Base-by-base conservation (phyloP, 1,140 invertebrate species). In the Saccostrea echinata region DNA sequence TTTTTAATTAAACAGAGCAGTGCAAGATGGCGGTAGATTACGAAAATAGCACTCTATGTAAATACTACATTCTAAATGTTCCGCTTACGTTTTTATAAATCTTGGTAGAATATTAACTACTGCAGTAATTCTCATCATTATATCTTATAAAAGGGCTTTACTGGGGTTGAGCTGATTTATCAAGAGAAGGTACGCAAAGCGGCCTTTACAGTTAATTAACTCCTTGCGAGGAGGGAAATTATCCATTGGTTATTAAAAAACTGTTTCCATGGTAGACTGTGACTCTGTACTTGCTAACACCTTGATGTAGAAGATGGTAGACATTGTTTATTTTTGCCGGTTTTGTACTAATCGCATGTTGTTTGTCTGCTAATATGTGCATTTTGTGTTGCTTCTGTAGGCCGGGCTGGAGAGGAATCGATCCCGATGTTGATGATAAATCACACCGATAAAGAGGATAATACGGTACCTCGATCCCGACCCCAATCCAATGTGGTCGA, bases 341-440 rank as follows among this genome's bases (percentile, higher is more conserved):
- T 76, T 76, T 53, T 24, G 33, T 82, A 82, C 57, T 88, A 84
- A 57, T 24, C 57, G 88, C 81, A 85, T 90, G 89, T 90, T 57
- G 51, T 84, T 90, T 57, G 51, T 84, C 84, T 88, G 83, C 82
- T 89, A 80, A 83, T 87, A 53, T 85, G 53, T 87, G 87, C 87
- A 57, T 76, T 76, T 87, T 85, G 81, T 86, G 85, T 89, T 52
- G 80, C 55, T 87, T 76, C 68, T 76, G 43, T 87, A 93, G 93
- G 92, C 90, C 91, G 93, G 81, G 94, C 93, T 90, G 93, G 94
- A 13, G 95, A 95, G 89, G 95, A 95, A 91, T 93, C 94, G 35
- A 95, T 95, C 76, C 95, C 95, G 13, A 95, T 95, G 95, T 89
- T 95, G 92, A 94, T 95, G 95, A 90, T 95, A 82, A 95, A 95